These are phyloP conservation scores for Paralichthys olivaceus DNA, from an alignment of 2,113 vertebrate genomes.

Conservation along the genomic window DNA sequence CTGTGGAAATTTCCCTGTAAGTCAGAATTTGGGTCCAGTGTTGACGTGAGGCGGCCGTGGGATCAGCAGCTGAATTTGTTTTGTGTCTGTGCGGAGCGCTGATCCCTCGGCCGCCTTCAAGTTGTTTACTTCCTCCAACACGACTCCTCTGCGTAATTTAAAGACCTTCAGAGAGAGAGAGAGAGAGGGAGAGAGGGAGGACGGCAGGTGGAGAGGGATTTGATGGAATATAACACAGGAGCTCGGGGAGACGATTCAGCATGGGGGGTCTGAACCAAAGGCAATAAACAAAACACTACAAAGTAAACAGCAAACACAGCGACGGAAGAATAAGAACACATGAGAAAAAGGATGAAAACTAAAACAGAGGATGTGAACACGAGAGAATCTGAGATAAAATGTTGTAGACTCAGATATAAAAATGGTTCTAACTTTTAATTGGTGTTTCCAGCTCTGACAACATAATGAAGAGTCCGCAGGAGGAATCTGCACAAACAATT, in stretches of 20 bases:
- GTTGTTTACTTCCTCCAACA: slow-evolving; percentile 14
- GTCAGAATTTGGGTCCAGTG: background rate
- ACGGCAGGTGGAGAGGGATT: slow-evolving; percentile 37
- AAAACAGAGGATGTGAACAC: background rate
- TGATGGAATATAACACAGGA: slow-evolving; percentile 9
- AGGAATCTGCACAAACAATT: too few relatives aligned
- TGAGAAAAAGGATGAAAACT: background rate
- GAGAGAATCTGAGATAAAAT: background rate
- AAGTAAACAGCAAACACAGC: background rate
- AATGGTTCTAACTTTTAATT: too few relatives aligned
- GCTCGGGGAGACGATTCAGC: background rate
- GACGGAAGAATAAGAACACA: background rate
- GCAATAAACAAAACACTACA: background rate
- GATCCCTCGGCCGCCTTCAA: slow-evolving; percentile 28
- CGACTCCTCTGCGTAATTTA: slow-evolving; percentile 38
- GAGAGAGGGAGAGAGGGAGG: slow-evolving; percentile 1
- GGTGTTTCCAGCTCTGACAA: too few relatives aligned
- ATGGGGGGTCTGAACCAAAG: background rate
- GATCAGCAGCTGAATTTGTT: slow-evolving; percentile 3
- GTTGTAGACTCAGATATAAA: too few relatives aligned
- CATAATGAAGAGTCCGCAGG: too few relatives aligned
- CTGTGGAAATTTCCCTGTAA: background rate
- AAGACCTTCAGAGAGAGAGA: slow-evolving; percentile 16
- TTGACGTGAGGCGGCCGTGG: background rate
- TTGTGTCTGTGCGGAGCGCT: background rate